These are phyloP conservation scores for Oryzaephilus surinamensis DNA, from an alignment of 1,140 invertebrate genomes.

Conservation along the genomic window DNA sequence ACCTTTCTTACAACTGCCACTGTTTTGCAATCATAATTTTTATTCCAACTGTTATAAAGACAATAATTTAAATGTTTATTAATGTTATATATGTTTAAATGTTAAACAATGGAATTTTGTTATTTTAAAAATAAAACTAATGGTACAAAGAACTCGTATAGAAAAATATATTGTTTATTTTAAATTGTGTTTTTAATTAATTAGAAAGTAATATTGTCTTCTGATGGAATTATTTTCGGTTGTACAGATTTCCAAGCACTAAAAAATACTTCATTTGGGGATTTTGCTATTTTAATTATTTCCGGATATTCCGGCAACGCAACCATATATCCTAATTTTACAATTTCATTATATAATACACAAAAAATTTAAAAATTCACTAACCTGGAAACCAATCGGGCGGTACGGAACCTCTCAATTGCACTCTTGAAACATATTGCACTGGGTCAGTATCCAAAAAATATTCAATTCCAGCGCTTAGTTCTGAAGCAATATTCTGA, in stretches of 20 bases:
- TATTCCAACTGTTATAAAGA: too few relatives aligned
- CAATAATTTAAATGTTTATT: too few relatives aligned
- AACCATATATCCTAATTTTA: constrained; percentile 26
- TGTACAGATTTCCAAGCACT: constrained; percentile 29
- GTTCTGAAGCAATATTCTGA: constrained; percentile 15
- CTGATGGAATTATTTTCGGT: constrained; percentile 29
- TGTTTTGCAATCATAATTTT: too few relatives aligned
- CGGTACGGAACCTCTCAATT: constrained; percentile 25
- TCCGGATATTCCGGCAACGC: constrained; percentile 27
- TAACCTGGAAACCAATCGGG: constrained; percentile 31
- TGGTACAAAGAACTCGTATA: too few relatives aligned
- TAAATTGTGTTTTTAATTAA: constrained; percentile 2
- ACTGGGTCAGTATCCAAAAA: constrained; percentile 21
- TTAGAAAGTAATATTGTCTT: constrained; percentile 20
- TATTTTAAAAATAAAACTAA: too few relatives aligned
- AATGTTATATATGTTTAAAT: too few relatives aligned
- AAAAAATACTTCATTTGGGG: constrained; percentile 26
- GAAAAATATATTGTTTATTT: too few relatives aligned
- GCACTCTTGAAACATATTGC: constrained; percentile 25
- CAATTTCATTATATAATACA: constrained; percentile 7
- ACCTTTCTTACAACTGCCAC: too few relatives aligned
- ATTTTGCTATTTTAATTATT: constrained; percentile 20
- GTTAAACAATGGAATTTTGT: too few relatives aligned
- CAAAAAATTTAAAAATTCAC: constrained; percentile 5
- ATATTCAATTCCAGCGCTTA: constrained; percentile 27